Conservation (phyloP, 2,797 vertebrate genomes). For the Ficedula albicollis region DNA sequence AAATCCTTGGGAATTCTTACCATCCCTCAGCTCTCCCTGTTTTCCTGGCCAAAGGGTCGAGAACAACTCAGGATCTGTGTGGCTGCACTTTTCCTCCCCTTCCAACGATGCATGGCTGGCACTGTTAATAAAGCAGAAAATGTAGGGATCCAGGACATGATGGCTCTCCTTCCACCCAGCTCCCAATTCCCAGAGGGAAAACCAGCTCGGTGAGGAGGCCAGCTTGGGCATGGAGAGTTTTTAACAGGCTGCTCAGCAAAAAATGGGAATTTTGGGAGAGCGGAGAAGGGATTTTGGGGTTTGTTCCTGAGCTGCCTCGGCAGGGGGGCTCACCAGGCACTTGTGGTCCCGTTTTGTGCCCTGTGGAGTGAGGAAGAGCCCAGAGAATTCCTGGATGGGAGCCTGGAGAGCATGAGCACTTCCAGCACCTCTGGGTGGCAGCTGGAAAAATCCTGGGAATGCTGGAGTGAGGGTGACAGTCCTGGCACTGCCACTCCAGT, state of each 20-base stretch:
- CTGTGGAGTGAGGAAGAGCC: rapidly evolving
- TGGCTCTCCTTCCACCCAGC: not conserved
- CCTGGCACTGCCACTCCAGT: rapidly evolving
- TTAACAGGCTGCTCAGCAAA: not conserved
- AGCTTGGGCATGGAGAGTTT: rapidly evolving
- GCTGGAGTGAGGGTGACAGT: not conserved
- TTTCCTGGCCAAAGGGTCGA: not conserved
- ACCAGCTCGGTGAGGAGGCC: not conserved
- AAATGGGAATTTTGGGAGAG: not conserved
- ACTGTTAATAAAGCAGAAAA: not conserved
- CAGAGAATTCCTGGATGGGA: not conserved
- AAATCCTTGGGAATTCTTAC: rapidly evolving
- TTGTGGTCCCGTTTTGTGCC: rapidly evolving
- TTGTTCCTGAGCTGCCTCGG: rapidly evolving
- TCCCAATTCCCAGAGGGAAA: not conserved
- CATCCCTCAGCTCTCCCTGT: not conserved
- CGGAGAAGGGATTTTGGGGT: not conserved
- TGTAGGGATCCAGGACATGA: not conserved
- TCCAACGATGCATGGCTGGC: not conserved
- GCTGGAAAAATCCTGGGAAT: not conserved
- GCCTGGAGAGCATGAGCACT: rapidly evolving
- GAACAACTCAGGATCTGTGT: not conserved
- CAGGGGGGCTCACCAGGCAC: rapidly evolving
- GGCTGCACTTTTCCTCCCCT: not conserved
- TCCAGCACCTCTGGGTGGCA: not conserved